Base-by-base conservation (phyloP, 2,888 invertebrate genomes). In the Baccha elongata region DNA sequence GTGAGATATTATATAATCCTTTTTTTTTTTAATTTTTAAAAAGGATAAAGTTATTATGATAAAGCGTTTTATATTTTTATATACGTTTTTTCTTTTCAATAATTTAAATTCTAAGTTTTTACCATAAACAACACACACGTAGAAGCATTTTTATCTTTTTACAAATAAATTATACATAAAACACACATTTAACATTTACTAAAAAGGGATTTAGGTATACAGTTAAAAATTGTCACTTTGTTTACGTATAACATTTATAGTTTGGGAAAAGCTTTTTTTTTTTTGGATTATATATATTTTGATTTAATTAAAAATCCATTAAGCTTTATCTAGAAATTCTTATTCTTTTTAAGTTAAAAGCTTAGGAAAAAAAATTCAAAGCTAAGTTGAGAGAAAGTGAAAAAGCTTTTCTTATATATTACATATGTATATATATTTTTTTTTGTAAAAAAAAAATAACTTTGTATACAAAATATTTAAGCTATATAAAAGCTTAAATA, bases 141-240 rank as follows among this genome's bases (percentile, higher is more conserved):
- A 65, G 64, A 76, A 76, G 67, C 71, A 76, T 50, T 58, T 75
- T 71, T 42, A 55, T 60, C 21, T 60, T 15, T 67, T 71, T 62
- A 60, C 11, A 71, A 62, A 71, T 29, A 69, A 64, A 48, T 40
- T 64, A 55, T 21, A 75, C 76, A 74, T 68, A 35, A 52, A 67
- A 76, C 71, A 76, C 76, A 75, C 71, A 76, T 75, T 65, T 76
- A 46, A 76, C 52, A 62, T 76, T 71, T 48, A 72, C 81, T 76
- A 81, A 53, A 29, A 32, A 13, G 68, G 68, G 46, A 13, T 19
- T 23, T 13, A 17, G 71, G 42, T 37, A n/a, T n/a, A 81, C 69
- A 69, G 37, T 55, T 65, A 58, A 58, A 46, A 23, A 37, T 46
- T 29, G 67, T 55, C 7, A 68, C 29, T 29, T 50, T 53, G n/a